A percentile compares a stretch with the other conserved stretches of the same genome.
Conservation (phyloP, 2,797 vertebrate species). For the Acanthiza pusilla region DNA sequence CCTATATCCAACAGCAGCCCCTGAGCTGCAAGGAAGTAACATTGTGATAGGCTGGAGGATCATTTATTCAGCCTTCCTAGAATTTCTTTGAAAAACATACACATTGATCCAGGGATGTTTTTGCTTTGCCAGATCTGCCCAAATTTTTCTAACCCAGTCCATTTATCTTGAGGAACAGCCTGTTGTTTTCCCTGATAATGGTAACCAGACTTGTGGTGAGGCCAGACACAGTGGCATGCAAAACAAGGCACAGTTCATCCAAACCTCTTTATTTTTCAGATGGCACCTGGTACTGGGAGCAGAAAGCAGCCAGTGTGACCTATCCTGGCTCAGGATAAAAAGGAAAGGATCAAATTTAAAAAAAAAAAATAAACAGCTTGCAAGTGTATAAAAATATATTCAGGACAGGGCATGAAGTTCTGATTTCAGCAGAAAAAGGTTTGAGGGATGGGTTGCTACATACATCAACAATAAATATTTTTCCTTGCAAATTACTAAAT, state of each 20-base stretch:
- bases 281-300: neutral
- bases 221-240: conserved; percentile 33
- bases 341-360: neutral
- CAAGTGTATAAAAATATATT: neutral
- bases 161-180: conserved; percentile 26
- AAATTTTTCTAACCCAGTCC: neutral
- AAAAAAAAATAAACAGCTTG: neutral
- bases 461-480: neutral
- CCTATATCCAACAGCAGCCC: neutral
- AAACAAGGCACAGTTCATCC: neutral
- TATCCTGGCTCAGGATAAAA: neutral
- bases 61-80: neutral
- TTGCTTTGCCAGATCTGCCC: neutral
- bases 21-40: neutral
- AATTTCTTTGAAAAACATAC: neutral
- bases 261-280: neutral
- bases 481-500: neutral
- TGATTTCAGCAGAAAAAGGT: neutral
- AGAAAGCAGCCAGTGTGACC: neutral
- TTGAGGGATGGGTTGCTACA: neutral
- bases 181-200: conserved; percentile 29
- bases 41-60: neutral
- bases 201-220: conserved; percentile 29
- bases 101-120: neutral
- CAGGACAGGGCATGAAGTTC: neutral